Evolutionary conservation across 2,797 vertebrate species (phyloP).

Genomic region (Danio tinwini): DNA sequence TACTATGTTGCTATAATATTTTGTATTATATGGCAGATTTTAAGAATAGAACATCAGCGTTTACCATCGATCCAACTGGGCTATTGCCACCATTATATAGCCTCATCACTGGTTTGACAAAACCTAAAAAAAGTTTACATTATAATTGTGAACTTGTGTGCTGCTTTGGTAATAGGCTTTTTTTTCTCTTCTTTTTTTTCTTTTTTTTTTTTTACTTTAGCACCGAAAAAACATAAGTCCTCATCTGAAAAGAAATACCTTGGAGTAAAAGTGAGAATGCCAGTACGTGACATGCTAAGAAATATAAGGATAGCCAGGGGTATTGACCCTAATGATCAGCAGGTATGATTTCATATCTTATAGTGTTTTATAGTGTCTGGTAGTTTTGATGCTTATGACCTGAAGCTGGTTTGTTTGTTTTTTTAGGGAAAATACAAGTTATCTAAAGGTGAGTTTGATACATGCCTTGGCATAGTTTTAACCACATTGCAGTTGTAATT

Average conservation of each 20-base stretch:
- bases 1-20: no score
- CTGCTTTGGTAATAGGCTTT: not conserved
- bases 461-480: not conserved
- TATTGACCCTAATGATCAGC: slow-evolving; percentile 63
- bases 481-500: not conserved
- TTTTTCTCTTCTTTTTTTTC: no score
- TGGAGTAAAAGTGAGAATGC: slow-evolving; percentile 87
- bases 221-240: slow-evolving; percentile 52
- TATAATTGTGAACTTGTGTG: not conserved
- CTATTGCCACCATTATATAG: no score
- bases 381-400: no score
- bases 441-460: slow-evolving; percentile 65
- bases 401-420: not conserved
- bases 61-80: no score
- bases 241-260: slow-evolving; percentile 78
- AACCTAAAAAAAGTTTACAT: not conserved
- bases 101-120: no score
- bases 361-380: not conserved
- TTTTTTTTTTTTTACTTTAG: slow-evolving; percentile 60
- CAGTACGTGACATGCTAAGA: slow-evolving; percentile 83
- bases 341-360: slow-evolving; percentile 67
- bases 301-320: slow-evolving; percentile 80
- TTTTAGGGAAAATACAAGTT: slow-evolving; percentile 64
- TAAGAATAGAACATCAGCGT: no score
- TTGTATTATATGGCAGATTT: no score